Base-by-base conservation (phyloP, 2,797 vertebrate species). In the Lepilemur ruficaudatus region DNA sequence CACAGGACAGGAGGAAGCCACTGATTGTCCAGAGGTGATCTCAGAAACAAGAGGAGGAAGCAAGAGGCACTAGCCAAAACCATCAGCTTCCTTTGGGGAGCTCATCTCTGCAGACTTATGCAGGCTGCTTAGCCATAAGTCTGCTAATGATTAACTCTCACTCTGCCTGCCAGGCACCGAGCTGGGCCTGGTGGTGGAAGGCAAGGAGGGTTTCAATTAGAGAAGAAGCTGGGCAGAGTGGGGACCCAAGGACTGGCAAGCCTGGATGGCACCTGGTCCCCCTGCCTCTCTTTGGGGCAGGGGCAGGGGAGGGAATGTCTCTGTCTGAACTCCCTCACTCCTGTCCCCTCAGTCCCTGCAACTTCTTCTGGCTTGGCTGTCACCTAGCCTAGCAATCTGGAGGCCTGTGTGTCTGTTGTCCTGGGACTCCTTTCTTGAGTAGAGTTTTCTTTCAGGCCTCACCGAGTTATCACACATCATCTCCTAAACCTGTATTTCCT, bases 61-160 rank as follows among this genome's bases (percentile, higher is more conserved):
- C 67, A 59, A 83, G 55, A 35, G n/a, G 4, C 28, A 88, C 38
- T 50, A 76, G 61, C 69, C 78, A 72, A 82, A 65, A 46, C 81
- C 52, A 43, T n/a, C n/a, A 30, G 22, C 70, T 94, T 67, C 81
- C 93, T 93, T 87, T 80, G 57, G 67, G 80, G n/a, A 69, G 63
- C 52, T 93, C 93, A 61, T 93, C 91, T 76, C 79, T 94, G 65
- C 55, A 84, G 82, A 97, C 89, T 59, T 46, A 82, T 43, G 32
- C 75, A 86, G 69, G 0, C 38, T 91, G 79, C 78, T 59, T 38
- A 83, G 46, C 46, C 59, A 63, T 52, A 50, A 59, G 65, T 69
- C 81, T 75, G 69, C 63, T 84, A 63, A 87, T 69, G 83, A 92
- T 79, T 81, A 65, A 70, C 38, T 32, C 10, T 1, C 17, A 22